Evolutionary conservation across 2,888 invertebrate genomes (phyloP).

Genomic region (Eurois occulta): DNA sequence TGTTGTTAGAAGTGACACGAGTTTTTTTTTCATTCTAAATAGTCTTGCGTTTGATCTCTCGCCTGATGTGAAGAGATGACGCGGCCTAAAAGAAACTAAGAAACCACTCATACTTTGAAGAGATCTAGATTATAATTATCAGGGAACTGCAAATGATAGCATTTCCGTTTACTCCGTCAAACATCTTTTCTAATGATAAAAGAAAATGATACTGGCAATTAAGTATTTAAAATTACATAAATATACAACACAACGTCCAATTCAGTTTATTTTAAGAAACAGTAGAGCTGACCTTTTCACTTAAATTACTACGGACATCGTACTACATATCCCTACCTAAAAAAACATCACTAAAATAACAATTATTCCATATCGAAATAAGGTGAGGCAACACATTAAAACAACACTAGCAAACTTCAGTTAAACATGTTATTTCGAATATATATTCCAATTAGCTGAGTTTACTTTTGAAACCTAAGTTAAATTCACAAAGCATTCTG

Average conservation of each 20-base stretch:
- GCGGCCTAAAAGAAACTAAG: no score
- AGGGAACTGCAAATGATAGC: no score
- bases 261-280: neutral
- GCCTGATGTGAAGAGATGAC: no score
- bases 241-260: neutral
- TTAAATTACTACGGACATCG: conserved; percentile 5
- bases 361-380: conserved; percentile 19
- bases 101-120: neutral
- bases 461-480: conserved; percentile 86
- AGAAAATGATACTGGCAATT: neutral
- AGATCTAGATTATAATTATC: neutral
- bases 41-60: no score
- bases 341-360: conserved; percentile 36
- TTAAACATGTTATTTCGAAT: conserved; percentile 82
- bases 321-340: conserved; percentile 1
- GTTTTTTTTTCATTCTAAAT: neutral
- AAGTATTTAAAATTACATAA: neutral
- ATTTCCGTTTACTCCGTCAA: neutral
- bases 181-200: neutral
- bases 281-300: neutral
- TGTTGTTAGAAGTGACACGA: neutral
- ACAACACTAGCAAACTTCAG: conserved; percentile 61
- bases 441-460: conserved; percentile 87
- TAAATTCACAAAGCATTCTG: conserved; percentile 85
- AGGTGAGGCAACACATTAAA: conserved; percentile 51